Conservation (phyloP, 2,113 vertebrate species). For the Sula dactylatra region DNA sequence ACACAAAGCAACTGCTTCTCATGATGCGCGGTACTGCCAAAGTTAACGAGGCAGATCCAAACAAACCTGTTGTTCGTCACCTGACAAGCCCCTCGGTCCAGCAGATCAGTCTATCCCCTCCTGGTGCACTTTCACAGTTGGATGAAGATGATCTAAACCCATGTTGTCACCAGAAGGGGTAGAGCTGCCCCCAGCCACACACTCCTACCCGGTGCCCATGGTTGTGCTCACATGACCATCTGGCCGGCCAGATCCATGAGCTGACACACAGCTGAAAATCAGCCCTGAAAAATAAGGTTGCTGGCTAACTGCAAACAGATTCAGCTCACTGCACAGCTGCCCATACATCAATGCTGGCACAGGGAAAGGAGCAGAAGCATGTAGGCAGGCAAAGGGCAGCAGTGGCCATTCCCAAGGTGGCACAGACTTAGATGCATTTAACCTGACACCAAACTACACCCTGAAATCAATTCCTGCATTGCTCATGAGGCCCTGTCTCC, state of each 20-base stretch:
- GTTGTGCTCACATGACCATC: background rate
- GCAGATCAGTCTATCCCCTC: background rate
- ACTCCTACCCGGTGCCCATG: background rate
- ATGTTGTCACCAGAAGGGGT: background rate
- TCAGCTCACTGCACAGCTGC: background rate
- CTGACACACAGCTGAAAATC: background rate
- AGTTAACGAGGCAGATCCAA: background rate
- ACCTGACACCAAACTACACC: background rate
- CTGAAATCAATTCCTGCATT: background rate
- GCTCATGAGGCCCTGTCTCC: background rate
- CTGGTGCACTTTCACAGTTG: background rate
- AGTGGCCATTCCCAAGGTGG: background rate
- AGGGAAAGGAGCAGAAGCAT: background rate
- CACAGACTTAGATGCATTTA: background rate
- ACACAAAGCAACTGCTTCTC: background rate
- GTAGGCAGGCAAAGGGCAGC: background rate
- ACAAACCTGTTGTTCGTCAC: background rate
- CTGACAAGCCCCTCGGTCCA: background rate
- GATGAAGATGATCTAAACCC: background rate
- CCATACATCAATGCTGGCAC: background rate
- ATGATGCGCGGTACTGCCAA: fast-evolving
- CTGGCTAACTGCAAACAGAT: background rate
- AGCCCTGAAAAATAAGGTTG: background rate
- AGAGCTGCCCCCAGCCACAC: background rate
- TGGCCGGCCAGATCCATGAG: background rate